Percentiles rank a stretch among this genome's conserved stretches.
Evolutionary conservation across 2,797 vertebrate genomes (phyloP).

Genomic region (Trematomus bernacchii): DNA sequence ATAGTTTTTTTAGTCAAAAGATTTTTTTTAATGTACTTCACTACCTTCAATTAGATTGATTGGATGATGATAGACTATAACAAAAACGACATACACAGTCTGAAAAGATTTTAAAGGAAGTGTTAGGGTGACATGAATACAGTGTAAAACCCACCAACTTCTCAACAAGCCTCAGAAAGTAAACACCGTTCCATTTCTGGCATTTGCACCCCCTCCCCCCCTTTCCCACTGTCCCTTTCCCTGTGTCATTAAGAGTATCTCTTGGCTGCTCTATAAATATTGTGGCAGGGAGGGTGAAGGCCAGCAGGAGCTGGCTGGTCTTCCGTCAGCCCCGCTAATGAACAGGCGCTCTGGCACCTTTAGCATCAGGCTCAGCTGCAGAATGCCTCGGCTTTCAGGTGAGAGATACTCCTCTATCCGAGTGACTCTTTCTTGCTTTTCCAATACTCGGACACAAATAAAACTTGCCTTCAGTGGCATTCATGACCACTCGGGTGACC

Average conservation of each 20-base stretch:
- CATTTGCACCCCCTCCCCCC: conserved; percentile 52
- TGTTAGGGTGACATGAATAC: conserved; percentile 39
- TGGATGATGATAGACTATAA: conserved; percentile 12
- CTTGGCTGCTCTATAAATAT: conserved; percentile 85
- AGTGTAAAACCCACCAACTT: conserved; percentile 58
- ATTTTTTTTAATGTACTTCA: background rate
- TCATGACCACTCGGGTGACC: no score
- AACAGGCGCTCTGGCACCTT: conserved; percentile 80
- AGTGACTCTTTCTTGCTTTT: conserved; percentile 31
- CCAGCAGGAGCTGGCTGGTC: conserved; percentile 80
- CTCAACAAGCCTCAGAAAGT: conserved; percentile 65
- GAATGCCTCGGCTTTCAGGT: conserved; percentile 69
- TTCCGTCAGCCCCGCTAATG: conserved; percentile 79
- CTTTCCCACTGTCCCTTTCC: conserved; percentile 63
- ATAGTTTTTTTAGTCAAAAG: background rate
- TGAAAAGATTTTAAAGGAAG: conserved; percentile 41
- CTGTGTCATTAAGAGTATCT: conserved; percentile 80
- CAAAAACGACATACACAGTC: background rate
- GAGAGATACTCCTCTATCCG: conserved; percentile 38
- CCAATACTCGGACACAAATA: conserved; percentile 38
- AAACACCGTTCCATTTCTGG: conserved; percentile 75
- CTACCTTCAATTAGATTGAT: conserved; percentile 4
- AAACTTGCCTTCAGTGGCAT: background rate
- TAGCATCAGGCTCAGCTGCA: conserved; percentile 67
- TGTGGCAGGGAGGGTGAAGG: conserved; percentile 76